A percentile compares a stretch with the other conserved stretches of the same genome.
phyloP scores from a whole-genome alignment of 2,113 vertebrate species.

The Furnarius figulus region DNA sequence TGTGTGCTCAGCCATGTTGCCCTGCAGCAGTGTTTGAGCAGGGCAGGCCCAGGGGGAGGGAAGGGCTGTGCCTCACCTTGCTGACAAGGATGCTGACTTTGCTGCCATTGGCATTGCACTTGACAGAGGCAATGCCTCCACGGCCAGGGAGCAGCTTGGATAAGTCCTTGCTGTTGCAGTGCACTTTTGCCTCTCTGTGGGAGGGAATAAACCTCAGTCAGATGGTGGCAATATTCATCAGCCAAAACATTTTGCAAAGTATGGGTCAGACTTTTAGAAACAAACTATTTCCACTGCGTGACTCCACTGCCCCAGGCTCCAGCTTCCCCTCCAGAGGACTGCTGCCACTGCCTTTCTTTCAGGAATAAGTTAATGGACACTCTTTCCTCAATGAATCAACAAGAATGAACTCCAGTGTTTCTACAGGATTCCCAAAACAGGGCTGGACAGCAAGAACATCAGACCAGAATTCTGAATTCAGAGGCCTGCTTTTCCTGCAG shows the following conservation, averaged over 20 bases:
- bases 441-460: background rate
- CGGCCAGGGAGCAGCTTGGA: constrained; percentile 78
- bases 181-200: constrained; percentile 90
- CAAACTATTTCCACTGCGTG: background rate
- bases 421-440: background rate
- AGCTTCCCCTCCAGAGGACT: background rate
- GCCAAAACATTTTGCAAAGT: background rate
- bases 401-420: background rate
- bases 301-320: background rate
- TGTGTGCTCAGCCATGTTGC: background rate
- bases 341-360: background rate
- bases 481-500: background rate
- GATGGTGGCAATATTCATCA: background rate
- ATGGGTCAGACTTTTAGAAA: background rate
- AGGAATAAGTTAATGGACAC: background rate
- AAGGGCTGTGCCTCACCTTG: constrained; percentile 76
- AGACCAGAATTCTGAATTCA: background rate
- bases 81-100: constrained; percentile 89
- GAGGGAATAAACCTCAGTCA: constrained; percentile 25
- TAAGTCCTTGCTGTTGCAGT: constrained; percentile 86
- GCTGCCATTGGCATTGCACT: constrained; percentile 86
- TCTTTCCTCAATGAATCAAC: background rate
- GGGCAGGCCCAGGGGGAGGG: background rate
- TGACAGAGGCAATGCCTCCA: constrained; percentile 82
- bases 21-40: background rate